Base-by-base conservation (phyloP, 2,797 vertebrate species). In the Acanthurus leucopareius region DNA sequence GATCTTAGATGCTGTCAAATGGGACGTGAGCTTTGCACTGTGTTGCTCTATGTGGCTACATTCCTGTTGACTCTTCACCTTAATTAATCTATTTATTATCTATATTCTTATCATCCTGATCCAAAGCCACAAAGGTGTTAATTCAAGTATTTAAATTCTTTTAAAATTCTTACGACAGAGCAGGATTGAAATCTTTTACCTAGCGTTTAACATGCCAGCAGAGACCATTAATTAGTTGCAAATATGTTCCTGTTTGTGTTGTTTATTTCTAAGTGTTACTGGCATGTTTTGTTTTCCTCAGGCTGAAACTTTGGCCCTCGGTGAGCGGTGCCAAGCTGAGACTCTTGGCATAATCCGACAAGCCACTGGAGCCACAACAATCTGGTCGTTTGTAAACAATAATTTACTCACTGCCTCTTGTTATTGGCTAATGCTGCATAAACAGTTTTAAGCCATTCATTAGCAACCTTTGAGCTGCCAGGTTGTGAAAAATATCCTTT, bases 321-420 rank as follows among this genome's bases (percentile, higher is more conserved):
- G 28, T 47, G 48, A 7, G 4, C 4, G 53, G 10, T 62, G 53
- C 60, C 75, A 73, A 58, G 77, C 63, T 40, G 22, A 78, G 75
- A 57, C 54, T 72, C 64, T 86, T 69, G 58, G 58, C 69, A 1
- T 79, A 84, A 83, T 83, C 78, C 73, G 73, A 51, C 65, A 48
- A 82, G 47, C 56, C 47, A 81, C 25, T 60, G 59, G 54, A 73
- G 64, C 74, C 8, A 56, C 69, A 35, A 61, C 73, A 73, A 51
- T 79, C 79, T 76, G 79, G 42, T 77, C 62, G 73, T 48, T 72
- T 79, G 76, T 77, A 83, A 85, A 83, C 80, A 90, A 89, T 75
- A 57, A 52, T 72, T 83, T 70, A 47, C 22, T 73, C 16, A n/a
- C 69, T 57, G 53, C 32, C 5, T 48, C 10, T 17, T 0, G 1